These are phyloP conservation scores for Drosophila cardini DNA, from an alignment of 1,140 invertebrate genomes.

Conservation along the genomic window DNA sequence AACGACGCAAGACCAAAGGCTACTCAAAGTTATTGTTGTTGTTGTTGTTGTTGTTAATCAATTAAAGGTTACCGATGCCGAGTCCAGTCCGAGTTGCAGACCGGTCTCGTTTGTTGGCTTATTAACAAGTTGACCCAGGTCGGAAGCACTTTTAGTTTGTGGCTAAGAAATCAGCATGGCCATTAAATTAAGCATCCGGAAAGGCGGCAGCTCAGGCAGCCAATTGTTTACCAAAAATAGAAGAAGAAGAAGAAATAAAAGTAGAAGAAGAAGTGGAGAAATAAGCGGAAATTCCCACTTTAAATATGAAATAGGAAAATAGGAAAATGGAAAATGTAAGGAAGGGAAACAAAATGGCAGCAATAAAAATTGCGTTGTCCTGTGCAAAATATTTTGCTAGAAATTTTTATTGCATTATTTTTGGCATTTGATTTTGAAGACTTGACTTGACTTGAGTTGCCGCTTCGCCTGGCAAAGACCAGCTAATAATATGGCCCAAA, in stretches of 20 bases:
- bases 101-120: constrained; percentile 38
- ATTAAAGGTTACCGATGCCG: constrained; percentile 54
- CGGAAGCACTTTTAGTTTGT: constrained; percentile 9
- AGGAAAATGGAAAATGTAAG: constrained; percentile 8
- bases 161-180: constrained; percentile 50
- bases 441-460: constrained; percentile 13
- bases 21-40: constrained; percentile 41
- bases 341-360: constrained; percentile 32
- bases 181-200: constrained; percentile 80
- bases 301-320: constrained; percentile 15
- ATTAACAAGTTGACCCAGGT: constrained; percentile 63
- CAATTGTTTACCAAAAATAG: constrained; percentile 39
- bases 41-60: constrained; percentile 60
- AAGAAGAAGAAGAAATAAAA: neutral
- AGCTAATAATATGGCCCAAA: constrained; percentile 16
- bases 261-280: neutral
- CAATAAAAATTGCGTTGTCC: constrained; percentile 56
- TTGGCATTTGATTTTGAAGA: constrained; percentile 51
- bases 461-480: constrained; percentile 22
- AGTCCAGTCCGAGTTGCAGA: constrained; percentile 35
- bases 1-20: constrained; percentile 22
- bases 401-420: constrained; percentile 56
- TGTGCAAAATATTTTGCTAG: constrained; percentile 42
- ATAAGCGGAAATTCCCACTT: constrained; percentile 58
- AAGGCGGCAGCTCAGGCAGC: constrained; percentile 46